A percentile compares a stretch with the other conserved stretches of the same genome.
phyloP scores from a whole-genome alignment of 2,113 vertebrate genomes.

The Nannospalax galili region DNA sequence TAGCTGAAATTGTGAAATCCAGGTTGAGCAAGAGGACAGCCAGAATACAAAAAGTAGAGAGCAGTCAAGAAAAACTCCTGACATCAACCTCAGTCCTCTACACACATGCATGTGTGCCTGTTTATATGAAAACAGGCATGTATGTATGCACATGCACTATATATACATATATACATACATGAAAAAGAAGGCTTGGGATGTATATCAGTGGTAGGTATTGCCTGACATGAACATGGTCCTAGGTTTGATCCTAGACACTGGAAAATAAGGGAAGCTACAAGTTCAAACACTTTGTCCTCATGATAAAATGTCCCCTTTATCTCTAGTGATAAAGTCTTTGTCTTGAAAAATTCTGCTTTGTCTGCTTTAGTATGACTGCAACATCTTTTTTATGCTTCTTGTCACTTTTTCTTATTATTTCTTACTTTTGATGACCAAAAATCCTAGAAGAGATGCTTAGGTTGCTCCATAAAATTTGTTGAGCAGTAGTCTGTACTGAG shows the following conservation, averaged over 20 bases:
- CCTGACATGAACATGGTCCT: not conserved
- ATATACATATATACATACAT: not conserved
- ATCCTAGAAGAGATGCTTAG: not conserved
- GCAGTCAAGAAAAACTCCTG: no score
- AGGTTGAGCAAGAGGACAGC: not conserved
- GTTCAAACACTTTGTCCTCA: not conserved
- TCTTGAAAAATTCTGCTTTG: conserved; percentile 12
- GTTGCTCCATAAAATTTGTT: conserved; percentile 34
- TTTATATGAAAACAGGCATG: not conserved
- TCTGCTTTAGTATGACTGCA: not conserved
- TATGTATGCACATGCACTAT: not conserved
- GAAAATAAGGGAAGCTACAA: not conserved
- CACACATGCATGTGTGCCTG: not conserved
- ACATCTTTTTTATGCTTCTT: not conserved
- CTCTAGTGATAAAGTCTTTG: not conserved
- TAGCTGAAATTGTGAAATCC: not conserved
- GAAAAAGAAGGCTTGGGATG: not conserved
- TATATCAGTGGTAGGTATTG: not conserved
- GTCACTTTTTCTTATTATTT: conserved; percentile 3
- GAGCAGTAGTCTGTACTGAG: not conserved
- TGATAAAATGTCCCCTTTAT: not conserved
- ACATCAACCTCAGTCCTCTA: not conserved
- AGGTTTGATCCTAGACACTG: not conserved
- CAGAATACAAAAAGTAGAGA: not conserved
- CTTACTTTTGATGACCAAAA: not conserved